Evolutionary conservation across 2,113 vertebrate species (phyloP).

Genomic region (Mesocricetus auratus): DNA sequence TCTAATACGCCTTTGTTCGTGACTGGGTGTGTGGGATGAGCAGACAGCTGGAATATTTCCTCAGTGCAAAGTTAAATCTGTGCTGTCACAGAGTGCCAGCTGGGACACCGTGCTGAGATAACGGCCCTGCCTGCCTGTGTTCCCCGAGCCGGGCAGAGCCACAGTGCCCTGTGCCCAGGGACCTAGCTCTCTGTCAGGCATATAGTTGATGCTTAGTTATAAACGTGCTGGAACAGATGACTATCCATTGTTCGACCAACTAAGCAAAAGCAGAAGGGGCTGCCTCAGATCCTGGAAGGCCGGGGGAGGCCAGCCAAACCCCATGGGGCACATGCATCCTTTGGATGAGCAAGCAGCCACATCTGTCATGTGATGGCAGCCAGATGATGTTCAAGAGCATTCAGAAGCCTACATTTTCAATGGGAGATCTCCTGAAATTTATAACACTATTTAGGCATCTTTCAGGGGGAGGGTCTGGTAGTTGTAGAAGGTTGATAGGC

Average conservation of each 20-base stretch:
- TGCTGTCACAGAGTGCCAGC: slow-evolving; percentile 35
- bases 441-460: slow-evolving; percentile 8
- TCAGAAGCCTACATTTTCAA: slow-evolving; percentile 35
- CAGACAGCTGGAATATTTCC: slow-evolving; percentile 74
- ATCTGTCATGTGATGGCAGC: background rate
- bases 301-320: background rate
- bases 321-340: background rate
- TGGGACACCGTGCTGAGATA: slow-evolving; percentile 1
- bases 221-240: background rate
- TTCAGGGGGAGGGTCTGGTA: background rate
- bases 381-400: background rate
- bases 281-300: background rate
- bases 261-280: background rate
- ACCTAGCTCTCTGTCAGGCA: background rate
- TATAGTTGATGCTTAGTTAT: background rate
- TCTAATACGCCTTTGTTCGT: slow-evolving; percentile 73
- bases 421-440: background rate
- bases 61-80: slow-evolving; percentile 70
- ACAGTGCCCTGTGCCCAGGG: background rate
- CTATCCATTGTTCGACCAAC: background rate
- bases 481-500: background rate
- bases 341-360: background rate
- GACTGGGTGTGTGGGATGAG: slow-evolving; percentile 57
- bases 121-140: background rate
- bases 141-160: background rate